A percentile compares a stretch with the other conserved stretches of the same genome.
Evolutionary conservation across 2,113 vertebrate species (phyloP).

Genomic region (Podarcis raffonei): DNA sequence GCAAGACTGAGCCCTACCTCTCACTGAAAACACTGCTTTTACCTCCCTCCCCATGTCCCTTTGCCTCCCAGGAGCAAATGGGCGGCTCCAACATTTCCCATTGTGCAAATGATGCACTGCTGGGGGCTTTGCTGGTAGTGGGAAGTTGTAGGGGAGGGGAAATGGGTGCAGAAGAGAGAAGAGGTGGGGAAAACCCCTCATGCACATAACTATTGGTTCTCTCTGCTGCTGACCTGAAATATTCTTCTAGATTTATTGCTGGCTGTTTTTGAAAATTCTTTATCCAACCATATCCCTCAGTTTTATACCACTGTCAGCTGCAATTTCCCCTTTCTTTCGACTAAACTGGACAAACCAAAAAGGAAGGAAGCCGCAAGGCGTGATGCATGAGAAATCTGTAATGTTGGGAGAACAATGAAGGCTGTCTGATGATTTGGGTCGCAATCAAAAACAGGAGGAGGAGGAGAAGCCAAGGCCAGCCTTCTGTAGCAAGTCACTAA

Average conservation of each 20-base stretch:
- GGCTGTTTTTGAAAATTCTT: neutral
- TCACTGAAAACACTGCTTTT: too few relatives aligned
- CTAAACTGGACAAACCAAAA: slow-evolving; percentile 43
- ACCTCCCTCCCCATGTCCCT: too few relatives aligned
- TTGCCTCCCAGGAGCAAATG: too few relatives aligned
- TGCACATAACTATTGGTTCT: neutral
- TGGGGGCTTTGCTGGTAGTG: too few relatives aligned
- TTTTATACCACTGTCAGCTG: too few relatives aligned
- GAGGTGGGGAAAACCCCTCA: too few relatives aligned
- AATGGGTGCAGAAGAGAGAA: too few relatives aligned
- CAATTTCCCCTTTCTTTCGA: slow-evolving; percentile 38
- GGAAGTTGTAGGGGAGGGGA: too few relatives aligned
- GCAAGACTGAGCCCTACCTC: too few relatives aligned
- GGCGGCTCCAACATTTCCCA: too few relatives aligned
- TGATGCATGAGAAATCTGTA: neutral
- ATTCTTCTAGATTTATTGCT: slow-evolving; percentile 61
- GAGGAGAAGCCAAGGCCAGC: slow-evolving; percentile 25
- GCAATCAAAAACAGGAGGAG: slow-evolving; percentile 46
- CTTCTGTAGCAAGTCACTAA: neutral
- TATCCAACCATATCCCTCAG: too few relatives aligned
- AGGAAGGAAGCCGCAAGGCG: neutral
- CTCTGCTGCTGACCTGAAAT: slow-evolving; percentile 36
- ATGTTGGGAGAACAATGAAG: slow-evolving; percentile 31
- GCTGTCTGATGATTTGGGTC: slow-evolving; percentile 36
- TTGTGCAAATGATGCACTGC: too few relatives aligned